Conservation (phyloP, 2,888 invertebrate genomes). For the Chironomus tentans region DNA sequence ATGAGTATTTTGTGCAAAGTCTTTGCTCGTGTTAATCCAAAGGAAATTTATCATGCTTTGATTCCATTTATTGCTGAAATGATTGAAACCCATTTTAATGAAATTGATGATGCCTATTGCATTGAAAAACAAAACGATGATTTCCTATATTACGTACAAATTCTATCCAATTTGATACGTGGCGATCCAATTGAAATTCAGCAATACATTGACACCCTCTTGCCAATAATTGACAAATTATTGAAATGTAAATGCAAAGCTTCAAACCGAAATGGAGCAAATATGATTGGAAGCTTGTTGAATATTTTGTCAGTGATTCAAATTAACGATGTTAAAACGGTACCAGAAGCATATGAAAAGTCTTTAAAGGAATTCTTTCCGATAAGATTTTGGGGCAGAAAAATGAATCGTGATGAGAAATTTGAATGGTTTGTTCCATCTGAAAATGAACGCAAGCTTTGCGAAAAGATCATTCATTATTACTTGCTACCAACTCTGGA, state of each 20-base stretch:
- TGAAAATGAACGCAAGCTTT: conserved; percentile 55
- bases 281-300: conserved; percentile 51
- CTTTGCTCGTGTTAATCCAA: conserved; percentile 57
- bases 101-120: conserved; percentile 55
- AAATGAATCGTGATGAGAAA: conserved; percentile 48
- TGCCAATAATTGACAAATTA: conserved; percentile 58
- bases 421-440: conserved; percentile 72
- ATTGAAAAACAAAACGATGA: conserved; percentile 73
- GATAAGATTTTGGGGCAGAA: conserved; percentile 68
- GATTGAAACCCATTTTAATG: conserved; percentile 50
- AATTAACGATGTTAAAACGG: conserved; percentile 54
- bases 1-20: conserved; percentile 62
- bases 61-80: conserved; percentile 62
- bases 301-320: conserved; percentile 52
- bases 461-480: conserved; percentile 53
- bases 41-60: conserved; percentile 59
- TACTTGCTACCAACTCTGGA: conserved; percentile 57
- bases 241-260: conserved; percentile 59
- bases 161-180: conserved; percentile 62
- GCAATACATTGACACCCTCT: conserved; percentile 54
- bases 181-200: conserved; percentile 55
- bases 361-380: conserved; percentile 61
- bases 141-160: conserved; percentile 63
- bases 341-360: conserved; percentile 50
- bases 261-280: conserved; percentile 54